These are phyloP conservation scores for Sphinx pinastri DNA, from an alignment of 2,888 invertebrate genomes.

Conservation along the genomic window DNA sequence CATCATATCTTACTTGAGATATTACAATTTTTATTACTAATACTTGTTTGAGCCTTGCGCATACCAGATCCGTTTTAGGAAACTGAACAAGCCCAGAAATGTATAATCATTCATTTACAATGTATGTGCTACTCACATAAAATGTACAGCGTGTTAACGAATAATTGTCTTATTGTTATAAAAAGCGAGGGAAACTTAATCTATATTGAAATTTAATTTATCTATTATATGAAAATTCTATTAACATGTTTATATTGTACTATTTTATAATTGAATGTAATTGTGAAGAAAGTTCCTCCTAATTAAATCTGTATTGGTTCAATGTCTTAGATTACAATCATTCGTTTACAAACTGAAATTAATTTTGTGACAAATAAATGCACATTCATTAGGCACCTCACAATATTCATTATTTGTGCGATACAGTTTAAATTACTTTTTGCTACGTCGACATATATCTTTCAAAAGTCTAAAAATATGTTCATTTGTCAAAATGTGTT, in stretches of 20 bases:
- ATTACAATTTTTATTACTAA: constrained; percentile 47
- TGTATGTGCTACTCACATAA: constrained; percentile 39
- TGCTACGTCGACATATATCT: constrained; percentile 40
- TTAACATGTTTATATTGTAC: constrained; percentile 18
- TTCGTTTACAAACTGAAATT: constrained; percentile 1
- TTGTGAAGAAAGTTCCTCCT: constrained; percentile 1
- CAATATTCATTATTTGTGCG: constrained; percentile 66
- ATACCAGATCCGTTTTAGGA: constrained; percentile 29
- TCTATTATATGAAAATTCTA: constrained; percentile 1
- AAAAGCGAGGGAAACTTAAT: neutral
- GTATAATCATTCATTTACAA: constrained; percentile 24
- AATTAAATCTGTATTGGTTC: constrained; percentile 9
- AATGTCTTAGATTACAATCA: neutral
- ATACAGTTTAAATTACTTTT: constrained; percentile 51
- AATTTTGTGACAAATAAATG: constrained; percentile 71
- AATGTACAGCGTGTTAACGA: constrained; percentile 24
- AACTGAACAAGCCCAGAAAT: constrained; percentile 25
- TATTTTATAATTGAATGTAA: constrained; percentile 23
- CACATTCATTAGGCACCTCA: constrained; percentile 56
- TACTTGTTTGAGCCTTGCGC: constrained; percentile 46
- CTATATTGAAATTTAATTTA: constrained; percentile 2
- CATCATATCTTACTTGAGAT: constrained; percentile 47
- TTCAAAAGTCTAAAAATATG: constrained; percentile 41
- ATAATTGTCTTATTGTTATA: constrained; percentile 9
- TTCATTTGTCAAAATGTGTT: constrained; percentile 46